Percentiles rank a stretch among this genome's conserved stretches.
phyloP scores from a whole-genome alignment of 2,113 vertebrate species.

The Zootoca vivipara region DNA sequence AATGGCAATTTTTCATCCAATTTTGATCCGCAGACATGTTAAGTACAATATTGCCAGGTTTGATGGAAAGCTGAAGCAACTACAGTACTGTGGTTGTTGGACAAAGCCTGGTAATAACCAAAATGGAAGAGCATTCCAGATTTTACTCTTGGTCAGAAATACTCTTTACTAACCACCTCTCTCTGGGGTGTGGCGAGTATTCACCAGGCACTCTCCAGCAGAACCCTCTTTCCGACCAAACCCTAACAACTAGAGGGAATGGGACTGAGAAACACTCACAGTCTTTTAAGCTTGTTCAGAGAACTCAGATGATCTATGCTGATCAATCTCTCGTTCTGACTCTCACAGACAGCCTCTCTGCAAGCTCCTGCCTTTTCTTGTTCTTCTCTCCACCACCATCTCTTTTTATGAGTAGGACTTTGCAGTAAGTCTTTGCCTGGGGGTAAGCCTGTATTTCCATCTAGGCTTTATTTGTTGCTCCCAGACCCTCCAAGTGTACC shows the following conservation, averaged over 20 bases:
- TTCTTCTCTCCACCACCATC: too few relatives aligned
- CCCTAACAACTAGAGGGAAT: neutral
- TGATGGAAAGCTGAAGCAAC: slow-evolving; percentile 76
- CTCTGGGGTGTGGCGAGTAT: neutral
- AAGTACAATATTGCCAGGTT: slow-evolving; percentile 76
- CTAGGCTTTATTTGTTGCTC: neutral
- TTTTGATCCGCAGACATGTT: slow-evolving; percentile 81
- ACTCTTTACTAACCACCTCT: slow-evolving; percentile 74
- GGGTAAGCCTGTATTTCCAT: neutral
- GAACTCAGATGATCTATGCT: neutral
- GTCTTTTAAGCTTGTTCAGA: neutral
- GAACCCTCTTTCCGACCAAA: neutral
- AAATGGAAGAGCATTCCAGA: slow-evolving; percentile 79
- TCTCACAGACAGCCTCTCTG: neutral
- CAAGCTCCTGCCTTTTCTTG: neutral
- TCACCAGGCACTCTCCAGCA: neutral
- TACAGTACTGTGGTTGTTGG: slow-evolving; percentile 69
- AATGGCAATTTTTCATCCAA: slow-evolving; percentile 83
- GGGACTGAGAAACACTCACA: neutral
- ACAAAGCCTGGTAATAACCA: slow-evolving; percentile 77
- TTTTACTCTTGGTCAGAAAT: slow-evolving; percentile 77
- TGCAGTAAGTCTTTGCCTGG: neutral
- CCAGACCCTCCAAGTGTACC: too few relatives aligned
- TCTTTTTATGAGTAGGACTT: neutral
- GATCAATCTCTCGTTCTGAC: neutral